Base-by-base conservation (phyloP, 2,113 vertebrate species). In the Bujurquina vittata region DNA sequence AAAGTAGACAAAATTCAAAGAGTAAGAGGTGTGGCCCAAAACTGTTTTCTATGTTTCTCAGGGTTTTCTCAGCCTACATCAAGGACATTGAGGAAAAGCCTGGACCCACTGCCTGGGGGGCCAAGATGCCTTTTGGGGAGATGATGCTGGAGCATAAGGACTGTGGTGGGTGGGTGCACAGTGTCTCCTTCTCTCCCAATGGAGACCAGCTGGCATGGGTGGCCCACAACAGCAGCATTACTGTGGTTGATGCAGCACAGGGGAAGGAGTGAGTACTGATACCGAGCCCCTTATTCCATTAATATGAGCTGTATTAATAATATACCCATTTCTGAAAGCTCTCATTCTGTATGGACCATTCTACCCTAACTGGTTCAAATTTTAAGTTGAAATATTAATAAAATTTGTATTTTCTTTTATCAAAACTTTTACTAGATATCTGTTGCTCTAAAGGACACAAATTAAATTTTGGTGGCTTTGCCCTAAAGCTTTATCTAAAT, bases 51-150 rank as follows among this genome's bases (percentile, higher is more conserved):
- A 46, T 58, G 9, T 33, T 40, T 87, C 61, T 4, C 63, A 96
- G 96, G 84, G 59, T 96, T 23, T 96, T 96, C 77, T 96, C 96
- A 7, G 86, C 95, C 43, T 96, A 96, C 82, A 96, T 96, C 59
- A 96, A 96, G 91, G 96, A 96, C 63, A 96, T 96, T 0, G 96
- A 96, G 91, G 96, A 96, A 8, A 96, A 94, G 77, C 96, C 96
- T 2, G 95, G 96, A 33, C 94, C 96, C 2, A 96, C 96, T 2
- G 81, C 94, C 18, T 96, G 96, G 96, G 96, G 96, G 7, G 79
- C 94, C 57, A 96, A 96, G 89, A 96, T 96, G 95, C 96, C 95
- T 1, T 96, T 96, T 81, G 96, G 95, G 17, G 96, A 96, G 90
- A 17, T 96, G 61, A 85, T 96, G 76, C 84, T 96, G 86, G 95